Conservation (phyloP, 2,888 invertebrate species). For the Anoncus sp. region DNA sequence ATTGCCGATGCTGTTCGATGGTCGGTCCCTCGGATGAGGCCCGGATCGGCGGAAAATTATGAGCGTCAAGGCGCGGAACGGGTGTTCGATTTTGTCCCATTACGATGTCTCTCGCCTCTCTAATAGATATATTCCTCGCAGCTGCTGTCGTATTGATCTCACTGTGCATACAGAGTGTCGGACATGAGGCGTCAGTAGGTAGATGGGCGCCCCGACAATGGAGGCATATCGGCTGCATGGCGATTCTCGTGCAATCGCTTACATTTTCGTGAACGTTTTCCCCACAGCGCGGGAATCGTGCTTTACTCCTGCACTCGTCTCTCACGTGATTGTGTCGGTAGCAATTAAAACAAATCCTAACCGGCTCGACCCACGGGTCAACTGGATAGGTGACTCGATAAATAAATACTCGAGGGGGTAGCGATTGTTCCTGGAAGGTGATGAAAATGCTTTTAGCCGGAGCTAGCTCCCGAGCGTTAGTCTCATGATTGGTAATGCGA, state of each 20-base stretch:
- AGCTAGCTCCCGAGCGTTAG: not conserved
- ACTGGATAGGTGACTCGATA: not conserved
- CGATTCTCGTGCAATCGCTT: not conserved
- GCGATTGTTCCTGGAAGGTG: conserved; percentile 10
- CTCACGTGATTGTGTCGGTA: conserved; percentile 6
- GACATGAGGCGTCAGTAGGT: not conserved
- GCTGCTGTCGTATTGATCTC: not conserved
- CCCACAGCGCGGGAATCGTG: conserved; percentile 9
- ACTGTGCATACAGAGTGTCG: not conserved
- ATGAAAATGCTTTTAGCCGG: not conserved
- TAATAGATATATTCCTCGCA: not conserved
- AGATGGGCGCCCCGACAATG: conserved; percentile 5
- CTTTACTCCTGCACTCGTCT: not conserved
- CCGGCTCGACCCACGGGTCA: conserved; percentile 6
- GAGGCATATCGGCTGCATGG: not conserved
- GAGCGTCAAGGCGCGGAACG: not conserved
- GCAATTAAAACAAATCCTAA: conserved; percentile 22
- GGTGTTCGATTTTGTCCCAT: not conserved
- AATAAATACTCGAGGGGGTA: not conserved
- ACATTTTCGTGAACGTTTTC: not conserved
- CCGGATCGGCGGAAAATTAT: not conserved
- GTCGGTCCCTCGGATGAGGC: not conserved
- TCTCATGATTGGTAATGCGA: not conserved
- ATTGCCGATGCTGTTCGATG: not conserved
- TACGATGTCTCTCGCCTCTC: conserved; percentile 1